Evolutionary conservation across 2,113 vertebrate species (phyloP).

Genomic region (Pseudopodoces humilis): DNA sequence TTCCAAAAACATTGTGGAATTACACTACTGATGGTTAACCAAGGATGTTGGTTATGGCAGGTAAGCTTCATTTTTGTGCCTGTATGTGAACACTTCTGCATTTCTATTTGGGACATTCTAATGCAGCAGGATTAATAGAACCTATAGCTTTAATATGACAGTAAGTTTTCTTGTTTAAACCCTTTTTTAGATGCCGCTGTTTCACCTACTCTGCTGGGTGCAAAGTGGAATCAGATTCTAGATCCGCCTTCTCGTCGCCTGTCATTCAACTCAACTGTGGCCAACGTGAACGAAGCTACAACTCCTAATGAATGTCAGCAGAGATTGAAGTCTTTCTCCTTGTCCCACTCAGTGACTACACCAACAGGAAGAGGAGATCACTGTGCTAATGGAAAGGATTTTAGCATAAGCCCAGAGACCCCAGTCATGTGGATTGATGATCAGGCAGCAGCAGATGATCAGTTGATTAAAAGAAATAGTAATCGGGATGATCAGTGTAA

Average conservation of each 20-base stretch:
- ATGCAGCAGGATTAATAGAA: neutral
- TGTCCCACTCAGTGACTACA: slow-evolving; percentile 66
- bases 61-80: neutral
- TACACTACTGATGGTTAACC: neutral
- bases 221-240: slow-evolving; percentile 96
- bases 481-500: slow-evolving; percentile 61
- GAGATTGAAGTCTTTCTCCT: slow-evolving; percentile 82
- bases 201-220: slow-evolving; percentile 85
- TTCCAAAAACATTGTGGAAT: neutral
- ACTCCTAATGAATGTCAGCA: slow-evolving; percentile 81
- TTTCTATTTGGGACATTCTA: neutral
- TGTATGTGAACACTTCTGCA: neutral
- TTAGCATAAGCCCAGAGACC: slow-evolving; percentile 71
- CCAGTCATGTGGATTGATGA: slow-evolving; percentile 83
- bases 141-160: neutral
- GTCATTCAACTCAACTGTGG: slow-evolving; percentile 81
- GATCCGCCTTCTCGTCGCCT: slow-evolving; percentile 82
- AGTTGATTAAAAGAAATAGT: slow-evolving; percentile 67
- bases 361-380: slow-evolving; percentile 56
- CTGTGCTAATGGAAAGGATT: slow-evolving; percentile 77
- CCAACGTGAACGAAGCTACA: slow-evolving; percentile 77
- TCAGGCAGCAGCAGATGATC: slow-evolving; percentile 76
- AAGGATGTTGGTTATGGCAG: neutral
- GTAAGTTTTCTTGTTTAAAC: neutral
- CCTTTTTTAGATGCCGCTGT: slow-evolving; percentile 86